Evolutionary conservation across 2,797 vertebrate genomes (phyloP).

Genomic region (Stomatorhinus walkeri): DNA sequence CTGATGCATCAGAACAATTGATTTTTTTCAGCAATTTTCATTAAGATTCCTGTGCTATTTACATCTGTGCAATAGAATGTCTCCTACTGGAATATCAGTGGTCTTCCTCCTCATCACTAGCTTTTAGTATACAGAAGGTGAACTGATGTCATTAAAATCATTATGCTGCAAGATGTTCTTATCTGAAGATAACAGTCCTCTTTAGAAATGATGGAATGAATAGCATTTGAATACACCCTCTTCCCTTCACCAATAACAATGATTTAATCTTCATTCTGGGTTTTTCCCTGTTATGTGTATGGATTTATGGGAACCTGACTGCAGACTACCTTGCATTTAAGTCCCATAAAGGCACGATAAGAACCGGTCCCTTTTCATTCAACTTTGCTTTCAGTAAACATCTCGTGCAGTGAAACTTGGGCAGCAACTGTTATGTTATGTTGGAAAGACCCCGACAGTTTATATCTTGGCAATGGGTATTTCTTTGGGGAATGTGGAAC

Average conservation of each 20-base stretch:
- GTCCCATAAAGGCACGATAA: slow-evolving; percentile 17
- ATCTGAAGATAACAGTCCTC: slow-evolving; percentile 47
- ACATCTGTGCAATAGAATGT: neutral
- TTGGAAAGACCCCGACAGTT: neutral
- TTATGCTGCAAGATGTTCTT: slow-evolving; percentile 46
- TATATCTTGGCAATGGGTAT: neutral
- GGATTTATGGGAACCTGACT: slow-evolving; percentile 2
- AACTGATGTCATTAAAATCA: slow-evolving; percentile 47
- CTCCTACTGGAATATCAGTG: neutral
- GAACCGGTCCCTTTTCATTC: slow-evolving; percentile 2
- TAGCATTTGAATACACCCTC: slow-evolving; percentile 40
- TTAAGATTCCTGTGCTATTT: neutral
- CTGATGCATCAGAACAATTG: neutral
- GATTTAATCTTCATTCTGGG: slow-evolving; percentile 43
- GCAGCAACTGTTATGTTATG: neutral
- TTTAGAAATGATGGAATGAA: slow-evolving; percentile 41
- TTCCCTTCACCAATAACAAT: slow-evolving; percentile 50
- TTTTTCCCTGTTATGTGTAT: slow-evolving; percentile 32
- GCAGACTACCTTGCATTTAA: slow-evolving; percentile 13
- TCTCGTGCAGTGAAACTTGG: neutral
- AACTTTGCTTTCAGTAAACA: neutral
- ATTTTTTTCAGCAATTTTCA: neutral
- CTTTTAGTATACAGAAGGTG: slow-evolving; percentile 43
- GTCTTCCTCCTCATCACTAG: neutral
- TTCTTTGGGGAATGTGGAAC: neutral